Evolutionary conservation across 2,888 invertebrate genomes (phyloP).

Genomic region (Cremastinae sp.): DNA sequence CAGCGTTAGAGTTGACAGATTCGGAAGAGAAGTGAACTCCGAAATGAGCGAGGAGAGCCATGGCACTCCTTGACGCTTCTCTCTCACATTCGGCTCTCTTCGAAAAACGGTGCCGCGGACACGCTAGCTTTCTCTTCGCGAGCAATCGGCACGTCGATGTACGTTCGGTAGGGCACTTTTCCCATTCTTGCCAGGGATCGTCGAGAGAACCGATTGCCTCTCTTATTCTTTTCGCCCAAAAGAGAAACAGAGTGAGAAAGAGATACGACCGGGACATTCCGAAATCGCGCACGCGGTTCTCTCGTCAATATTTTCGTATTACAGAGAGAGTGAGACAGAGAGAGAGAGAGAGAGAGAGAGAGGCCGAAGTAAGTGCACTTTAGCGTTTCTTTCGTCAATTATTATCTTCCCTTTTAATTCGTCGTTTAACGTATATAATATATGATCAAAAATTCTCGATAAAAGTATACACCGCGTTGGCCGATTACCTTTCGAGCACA

Average conservation of each 20-base stretch:
- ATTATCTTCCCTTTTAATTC: constrained; percentile 13
- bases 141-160: constrained; percentile 80
- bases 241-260: neutral
- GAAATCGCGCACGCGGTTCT: constrained; percentile 44
- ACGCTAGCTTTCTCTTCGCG: constrained; percentile 75
- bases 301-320: constrained; percentile 52
- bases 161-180: constrained; percentile 71
- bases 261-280: constrained; percentile 52
- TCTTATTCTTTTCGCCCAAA: constrained; percentile 1
- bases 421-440: constrained; percentile 1
- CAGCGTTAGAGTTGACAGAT: too few relatives aligned
- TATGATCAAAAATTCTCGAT: neutral
- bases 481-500: too few relatives aligned
- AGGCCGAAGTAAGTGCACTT: constrained; percentile 20
- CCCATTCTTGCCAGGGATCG: constrained; percentile 64
- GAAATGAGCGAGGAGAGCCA: too few relatives aligned
- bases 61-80: constrained; percentile 71
- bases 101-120: constrained; percentile 58
- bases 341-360: neutral
- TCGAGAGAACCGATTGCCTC: constrained; percentile 42
- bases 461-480: too few relatives aligned
- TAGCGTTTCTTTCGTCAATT: neutral
- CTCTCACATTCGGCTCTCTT: constrained; percentile 67
- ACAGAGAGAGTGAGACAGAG: neutral
- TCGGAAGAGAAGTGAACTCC: too few relatives aligned